Base-by-base conservation (phyloP, 2,113 vertebrate species). In the Peromyscus leucopus region DNA sequence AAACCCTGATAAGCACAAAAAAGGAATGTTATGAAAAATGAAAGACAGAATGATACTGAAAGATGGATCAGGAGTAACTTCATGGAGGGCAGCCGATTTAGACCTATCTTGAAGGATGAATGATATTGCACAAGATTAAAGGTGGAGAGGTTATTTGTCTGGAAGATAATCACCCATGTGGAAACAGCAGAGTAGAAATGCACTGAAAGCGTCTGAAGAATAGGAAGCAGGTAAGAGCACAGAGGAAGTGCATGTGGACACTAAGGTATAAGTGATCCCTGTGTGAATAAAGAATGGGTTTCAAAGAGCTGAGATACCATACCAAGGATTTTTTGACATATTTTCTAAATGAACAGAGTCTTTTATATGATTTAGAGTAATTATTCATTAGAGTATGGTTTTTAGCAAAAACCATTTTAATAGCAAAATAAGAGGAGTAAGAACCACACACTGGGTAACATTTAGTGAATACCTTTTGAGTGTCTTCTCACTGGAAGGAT, bases 361-460 rank as follows among this genome's bases (percentile, higher is more conserved):
- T 21, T 31, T 75, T 63, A 26, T 65, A 93, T 86, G n/a, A 75
- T 59, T 74, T 55, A 80, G 61, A 59, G 59, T 17, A 78, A 59
- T 48, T 84, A 67, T 39, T 85, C 39, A 57, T 65, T 55, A 79
- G 21, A 75, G 69, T 11, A 89, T 63, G 42, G 7, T 89, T 96
- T 82, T 88, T 80, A 88, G 36, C 16, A 89, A 95, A 95, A 94
- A 28, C 39, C 26, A 28, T 97, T 74, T 93, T 55, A 33, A 84
- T 11, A 69, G 28, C 17, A 74, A 65, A 89, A 69, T 59, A 85
- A 95, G 95, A 24, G 46, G 21, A 80, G 65, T 6, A 67, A 51
- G n/a, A 39, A 72, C 1, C 9, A 93, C 39, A 74, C 26, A 80
- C 26, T 21, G 36, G 11, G 6, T 13, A 71, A 11, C 31, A 63